Evolutionary conservation across 2,888 invertebrate species (phyloP).

Genomic region (Rhagonycha fulva): DNA sequence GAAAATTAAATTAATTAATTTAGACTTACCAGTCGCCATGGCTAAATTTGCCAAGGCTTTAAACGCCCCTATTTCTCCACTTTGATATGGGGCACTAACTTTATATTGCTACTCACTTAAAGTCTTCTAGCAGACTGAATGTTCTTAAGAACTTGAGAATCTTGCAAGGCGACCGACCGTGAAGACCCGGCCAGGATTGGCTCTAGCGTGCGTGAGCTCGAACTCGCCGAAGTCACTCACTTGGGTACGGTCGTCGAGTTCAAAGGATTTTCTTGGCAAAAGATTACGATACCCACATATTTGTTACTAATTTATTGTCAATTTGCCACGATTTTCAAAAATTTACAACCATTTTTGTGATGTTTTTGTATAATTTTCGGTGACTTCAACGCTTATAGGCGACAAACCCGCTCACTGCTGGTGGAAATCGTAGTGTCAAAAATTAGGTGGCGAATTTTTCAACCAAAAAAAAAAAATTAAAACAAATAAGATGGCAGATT

Average conservation of each 20-base stretch:
- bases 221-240: slow-evolving; percentile 34
- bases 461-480: not conserved
- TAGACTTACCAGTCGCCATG: slow-evolving; percentile 52
- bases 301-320: not conserved
- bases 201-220: slow-evolving; percentile 31
- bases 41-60: slow-evolving; percentile 50
- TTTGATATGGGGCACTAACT: slow-evolving; percentile 42
- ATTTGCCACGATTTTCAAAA: not conserved
- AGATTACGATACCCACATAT: not conserved
- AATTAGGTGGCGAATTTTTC: not conserved
- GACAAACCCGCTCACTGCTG: not conserved
- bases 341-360: not conserved
- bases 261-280: slow-evolving; percentile 20
- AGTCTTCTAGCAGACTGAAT: slow-evolving; percentile 51
- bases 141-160: slow-evolving; percentile 42
- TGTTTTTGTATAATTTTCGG: not conserved
- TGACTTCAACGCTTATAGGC: not conserved
- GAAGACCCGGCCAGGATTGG: slow-evolving; percentile 41
- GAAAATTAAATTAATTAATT: slow-evolving; percentile 2
- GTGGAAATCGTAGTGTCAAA: not conserved
- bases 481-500: not conserved
- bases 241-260: slow-evolving; percentile 29
- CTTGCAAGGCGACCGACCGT: slow-evolving; percentile 42
- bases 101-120: slow-evolving; percentile 47
- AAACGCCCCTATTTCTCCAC: slow-evolving; percentile 47